Conservation (phyloP, 1,140 invertebrate genomes). For the Cydia splendana region DNA sequence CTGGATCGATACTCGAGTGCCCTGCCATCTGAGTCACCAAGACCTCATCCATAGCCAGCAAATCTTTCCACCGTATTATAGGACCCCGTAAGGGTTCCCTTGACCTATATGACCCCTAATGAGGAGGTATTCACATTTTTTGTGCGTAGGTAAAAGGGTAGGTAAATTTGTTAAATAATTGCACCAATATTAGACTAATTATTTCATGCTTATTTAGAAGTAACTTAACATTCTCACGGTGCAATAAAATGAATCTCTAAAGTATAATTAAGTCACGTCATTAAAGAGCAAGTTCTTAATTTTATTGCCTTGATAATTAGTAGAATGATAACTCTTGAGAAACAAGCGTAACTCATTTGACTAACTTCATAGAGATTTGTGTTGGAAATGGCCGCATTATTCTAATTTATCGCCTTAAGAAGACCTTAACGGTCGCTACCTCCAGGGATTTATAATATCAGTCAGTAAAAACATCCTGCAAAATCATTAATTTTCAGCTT, state of each 20-base stretch:
- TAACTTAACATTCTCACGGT: background rate
- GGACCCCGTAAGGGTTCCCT: too few species aligned
- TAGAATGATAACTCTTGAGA: slow-evolving; percentile 71
- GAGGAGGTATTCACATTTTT: too few species aligned
- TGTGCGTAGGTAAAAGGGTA: too few species aligned
- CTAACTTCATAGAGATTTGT: slow-evolving; percentile 68
- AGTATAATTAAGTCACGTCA: slow-evolving; percentile 56
- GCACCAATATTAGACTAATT: too few species aligned
- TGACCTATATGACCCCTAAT: too few species aligned
- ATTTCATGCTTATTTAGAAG: background rate
- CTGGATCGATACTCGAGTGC: too few species aligned
- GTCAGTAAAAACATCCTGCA: slow-evolving; percentile 43
- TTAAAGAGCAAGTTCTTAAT: slow-evolving; percentile 57
- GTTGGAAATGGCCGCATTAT: slow-evolving; percentile 75
- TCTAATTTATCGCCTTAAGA: slow-evolving; percentile 75
- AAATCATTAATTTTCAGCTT: slow-evolving; percentile 37
- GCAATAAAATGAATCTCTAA: slow-evolving; percentile 58
- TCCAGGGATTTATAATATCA: slow-evolving; percentile 51
- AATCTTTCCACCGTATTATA: too few species aligned
- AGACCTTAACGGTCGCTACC: slow-evolving; percentile 63
- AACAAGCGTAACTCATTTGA: slow-evolving; percentile 72
- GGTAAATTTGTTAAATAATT: too few species aligned
- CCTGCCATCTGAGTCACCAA: too few species aligned
- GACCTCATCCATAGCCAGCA: too few species aligned
- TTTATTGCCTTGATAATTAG: slow-evolving; percentile 68